Evolutionary conservation across 2,797 vertebrate genomes (phyloP).

Genomic region (Crocidura indochinensis): DNA sequence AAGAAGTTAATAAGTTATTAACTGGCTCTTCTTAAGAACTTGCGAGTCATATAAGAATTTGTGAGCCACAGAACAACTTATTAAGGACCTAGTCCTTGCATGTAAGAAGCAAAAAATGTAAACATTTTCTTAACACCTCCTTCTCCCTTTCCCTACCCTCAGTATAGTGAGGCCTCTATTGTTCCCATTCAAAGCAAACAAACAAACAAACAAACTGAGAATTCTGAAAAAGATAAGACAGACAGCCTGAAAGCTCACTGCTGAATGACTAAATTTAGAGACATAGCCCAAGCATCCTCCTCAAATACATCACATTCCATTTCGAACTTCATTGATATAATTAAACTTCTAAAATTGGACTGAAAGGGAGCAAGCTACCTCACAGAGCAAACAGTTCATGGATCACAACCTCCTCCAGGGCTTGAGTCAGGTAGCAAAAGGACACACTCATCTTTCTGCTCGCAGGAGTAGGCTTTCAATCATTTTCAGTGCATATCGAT

Average conservation of each 20-base stretch:
- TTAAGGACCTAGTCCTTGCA: neutral
- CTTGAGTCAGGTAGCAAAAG: neutral
- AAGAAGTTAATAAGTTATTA: slow-evolving; percentile 26
- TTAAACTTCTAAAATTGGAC: slow-evolving; percentile 37
- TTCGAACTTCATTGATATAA: slow-evolving; percentile 55
- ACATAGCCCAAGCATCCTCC: slow-evolving; percentile 8
- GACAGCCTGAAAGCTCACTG: slow-evolving; percentile 47
- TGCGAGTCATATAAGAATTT: neutral
- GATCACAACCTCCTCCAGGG: slow-evolving; percentile 10
- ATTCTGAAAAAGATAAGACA: neutral
- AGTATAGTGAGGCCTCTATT: neutral
- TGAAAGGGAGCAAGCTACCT: neutral
- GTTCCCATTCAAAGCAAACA: neutral
- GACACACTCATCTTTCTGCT: slow-evolving; percentile 33
- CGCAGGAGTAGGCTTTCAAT: neutral
- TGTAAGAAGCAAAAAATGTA: neutral
- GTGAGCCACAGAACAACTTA: neutral
- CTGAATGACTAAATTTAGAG: neutral
- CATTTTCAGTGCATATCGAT: neutral
- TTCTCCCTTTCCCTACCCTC: neutral
- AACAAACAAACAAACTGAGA: neutral
- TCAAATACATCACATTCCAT: neutral
- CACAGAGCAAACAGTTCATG: neutral
- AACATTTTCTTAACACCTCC: neutral
- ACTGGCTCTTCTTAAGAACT: neutral